Conservation (phyloP, 2,888 invertebrate species). For the Netelia inedita region DNA sequence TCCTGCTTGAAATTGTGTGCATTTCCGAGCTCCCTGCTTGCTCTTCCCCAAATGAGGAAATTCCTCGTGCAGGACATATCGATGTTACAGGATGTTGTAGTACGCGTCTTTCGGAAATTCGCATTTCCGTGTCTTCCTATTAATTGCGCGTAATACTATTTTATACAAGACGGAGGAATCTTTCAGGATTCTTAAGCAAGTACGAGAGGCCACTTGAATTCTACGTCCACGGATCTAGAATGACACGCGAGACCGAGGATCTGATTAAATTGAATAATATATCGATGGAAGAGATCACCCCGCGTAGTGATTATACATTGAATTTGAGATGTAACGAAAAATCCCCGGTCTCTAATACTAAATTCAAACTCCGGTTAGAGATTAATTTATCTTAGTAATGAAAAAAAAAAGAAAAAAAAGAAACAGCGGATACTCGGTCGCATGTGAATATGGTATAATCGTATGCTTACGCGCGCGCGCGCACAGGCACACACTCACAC, state of each 20-base stretch:
- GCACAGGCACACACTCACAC: background rate
- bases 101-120: constrained; percentile 14
- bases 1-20: constrained; percentile 57
- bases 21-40: constrained; percentile 32
- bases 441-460: constrained; percentile 48
- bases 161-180: constrained; percentile 3
- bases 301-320: constrained; percentile 17
- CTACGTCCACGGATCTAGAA: constrained; percentile 39
- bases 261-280: constrained; percentile 29
- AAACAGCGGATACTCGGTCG: constrained; percentile 45
- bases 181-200: constrained; percentile 58
- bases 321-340: constrained; percentile 32
- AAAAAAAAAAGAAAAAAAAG: constrained; percentile 25
- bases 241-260: constrained; percentile 32
- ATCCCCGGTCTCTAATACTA: constrained; percentile 35
- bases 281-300: constrained; percentile 45
- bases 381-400: constrained; percentile 1
- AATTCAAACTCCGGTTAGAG: constrained; percentile 34
- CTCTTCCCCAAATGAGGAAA: constrained; percentile 40
- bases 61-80: constrained; percentile 10
- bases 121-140: constrained; percentile 35
- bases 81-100: constrained; percentile 18
- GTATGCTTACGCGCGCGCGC: constrained; percentile 38
- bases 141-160: constrained; percentile 23
- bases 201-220: constrained; percentile 66